Base-by-base conservation (phyloP, 2,888 invertebrate genomes). In the Gortyna flavago region DNA sequence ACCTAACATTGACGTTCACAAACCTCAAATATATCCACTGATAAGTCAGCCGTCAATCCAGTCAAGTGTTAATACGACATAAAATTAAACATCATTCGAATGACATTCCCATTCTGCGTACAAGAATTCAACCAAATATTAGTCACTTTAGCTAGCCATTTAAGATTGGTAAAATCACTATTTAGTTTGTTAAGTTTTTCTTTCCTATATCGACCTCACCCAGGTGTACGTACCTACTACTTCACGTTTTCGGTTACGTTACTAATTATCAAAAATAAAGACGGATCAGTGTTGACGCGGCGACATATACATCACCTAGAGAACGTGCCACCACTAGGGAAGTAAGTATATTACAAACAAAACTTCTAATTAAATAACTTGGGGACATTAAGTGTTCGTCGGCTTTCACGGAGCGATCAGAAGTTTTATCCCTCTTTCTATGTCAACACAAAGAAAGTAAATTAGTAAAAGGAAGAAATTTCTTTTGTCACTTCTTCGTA, bases 291-390 rank as follows among this genome's bases (percentile, higher is more conserved):
- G 51, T 21, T 51, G 21, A 8, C 21, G 7, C 21, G 7, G 21
- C 2, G 51, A 51, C 7, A 51, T 44, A 44, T 5, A 44, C 61
- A 25, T 48, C 21, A 51, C n/a, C 72, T 72, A 48, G n/a, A 54
- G 54, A 70, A 68, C 1, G 57, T 18, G n/a, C 8, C 29, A 41
- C 6, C 35, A 67, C 59, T 59, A n/a, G 48, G 61, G 48, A 41
- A 67, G 74, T 74, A n/a, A n/a, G n/a, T n/a, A n/a, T n/a, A 66
- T 76, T 76, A 71, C 64, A 67, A 76, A 77, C 70, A 57, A 75
- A 85, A 85, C 64, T 85, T 85, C 83, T 85, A 75, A 85, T 85
- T 72, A 85, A 77, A 85, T 82, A 75, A 85, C 76, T 77, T 65
- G 0, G 29, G 61, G 59, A 77, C 72, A 83, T 76, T 70, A 75